Conservation (phyloP, 2,113 vertebrate species). For the Fregata magnificens region DNA sequence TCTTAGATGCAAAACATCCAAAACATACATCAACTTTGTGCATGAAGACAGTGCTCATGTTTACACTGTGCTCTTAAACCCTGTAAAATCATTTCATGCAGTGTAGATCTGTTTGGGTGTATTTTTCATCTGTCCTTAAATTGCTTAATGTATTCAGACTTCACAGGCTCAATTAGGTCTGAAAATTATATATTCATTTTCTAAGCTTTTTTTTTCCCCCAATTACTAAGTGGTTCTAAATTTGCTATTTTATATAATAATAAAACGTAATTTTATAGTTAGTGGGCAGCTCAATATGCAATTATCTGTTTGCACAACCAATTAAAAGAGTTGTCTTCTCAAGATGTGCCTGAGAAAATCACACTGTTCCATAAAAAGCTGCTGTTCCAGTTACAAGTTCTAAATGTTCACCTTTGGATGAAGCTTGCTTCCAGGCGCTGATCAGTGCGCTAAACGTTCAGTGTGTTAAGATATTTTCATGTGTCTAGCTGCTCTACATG, state of each 20-base stretch:
- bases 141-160: background rate
- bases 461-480: background rate
- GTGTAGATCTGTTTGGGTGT: background rate
- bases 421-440: background rate
- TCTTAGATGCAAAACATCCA: background rate
- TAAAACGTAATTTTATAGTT: background rate
- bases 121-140: background rate
- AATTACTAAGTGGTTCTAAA: background rate
- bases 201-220: background rate
- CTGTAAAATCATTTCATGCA: background rate
- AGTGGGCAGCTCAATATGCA: background rate
- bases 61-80: background rate
- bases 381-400: background rate
- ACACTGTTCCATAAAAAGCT: background rate
- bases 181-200: background rate
- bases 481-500: background rate
- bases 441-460: background rate
- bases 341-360: background rate
- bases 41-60: background rate
- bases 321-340: background rate
- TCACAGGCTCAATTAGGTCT: background rate
- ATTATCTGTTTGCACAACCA: background rate
- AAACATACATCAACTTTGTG: background rate
- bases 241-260: background rate
- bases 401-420: background rate